Percentiles rank a stretch among this genome's conserved stretches.
Evolutionary conservation across 2,113 vertebrate genomes (phyloP).

Genomic region (Hystrix cristata): DNA sequence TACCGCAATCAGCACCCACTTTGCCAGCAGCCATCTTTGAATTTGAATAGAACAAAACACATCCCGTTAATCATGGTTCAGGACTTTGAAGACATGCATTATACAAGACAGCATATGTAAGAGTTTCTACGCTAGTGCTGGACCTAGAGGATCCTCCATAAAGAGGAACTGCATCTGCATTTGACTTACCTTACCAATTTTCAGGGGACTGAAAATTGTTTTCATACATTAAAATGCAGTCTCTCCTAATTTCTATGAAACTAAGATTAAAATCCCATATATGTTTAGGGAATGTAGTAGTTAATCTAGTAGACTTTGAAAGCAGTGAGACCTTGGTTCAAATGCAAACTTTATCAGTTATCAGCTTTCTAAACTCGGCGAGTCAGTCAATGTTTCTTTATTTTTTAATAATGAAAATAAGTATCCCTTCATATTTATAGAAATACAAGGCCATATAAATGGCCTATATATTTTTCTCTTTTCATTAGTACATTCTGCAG

Average conservation of each 20-base stretch:
- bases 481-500: not conserved
- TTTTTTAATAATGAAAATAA: not conserved
- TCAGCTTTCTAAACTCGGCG: not conserved
- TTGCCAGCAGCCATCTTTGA: not conserved
- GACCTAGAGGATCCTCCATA: not conserved
- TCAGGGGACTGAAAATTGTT: not conserved
- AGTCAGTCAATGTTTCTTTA: not conserved
- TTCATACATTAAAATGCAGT: not conserved
- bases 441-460: not conserved
- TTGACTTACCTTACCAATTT: not conserved
- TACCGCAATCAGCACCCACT: not conserved
- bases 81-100: not conserved
- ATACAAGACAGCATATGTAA: not conserved
- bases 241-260: not conserved
- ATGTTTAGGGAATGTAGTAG: not conserved
- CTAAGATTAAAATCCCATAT: not conserved
- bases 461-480: not conserved
- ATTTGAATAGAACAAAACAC: not conserved
- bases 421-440: not conserved
- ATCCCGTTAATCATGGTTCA: not conserved
- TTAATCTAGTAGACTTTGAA: not conserved
- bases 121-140: not conserved
- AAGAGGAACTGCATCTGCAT: not conserved
- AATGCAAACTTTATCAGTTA: not conserved
- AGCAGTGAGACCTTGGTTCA: not conserved